phyloP scores from a whole-genome alignment of 2,888 invertebrate species.

The Trissolcus japonicus region DNA sequence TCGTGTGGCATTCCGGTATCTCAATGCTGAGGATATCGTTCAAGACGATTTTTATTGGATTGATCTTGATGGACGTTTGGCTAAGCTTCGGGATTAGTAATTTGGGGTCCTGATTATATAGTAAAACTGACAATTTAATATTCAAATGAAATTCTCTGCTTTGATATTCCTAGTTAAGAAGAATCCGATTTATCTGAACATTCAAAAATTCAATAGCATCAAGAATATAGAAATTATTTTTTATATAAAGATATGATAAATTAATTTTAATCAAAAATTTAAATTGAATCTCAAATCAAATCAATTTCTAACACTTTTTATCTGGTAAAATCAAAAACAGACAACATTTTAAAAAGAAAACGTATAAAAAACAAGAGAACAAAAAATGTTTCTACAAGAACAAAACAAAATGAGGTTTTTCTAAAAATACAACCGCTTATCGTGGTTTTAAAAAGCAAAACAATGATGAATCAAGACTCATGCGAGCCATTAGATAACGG shows the following conservation, averaged over 20 bases:
- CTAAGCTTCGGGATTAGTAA: slow-evolving; percentile 19
- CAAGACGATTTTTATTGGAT: slow-evolving; percentile 16
- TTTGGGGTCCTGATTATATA: slow-evolving; percentile 9
- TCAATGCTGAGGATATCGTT: slow-evolving; percentile 13
- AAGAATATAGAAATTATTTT: too few relatives aligned
- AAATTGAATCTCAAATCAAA: too few relatives aligned
- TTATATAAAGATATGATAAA: too few relatives aligned
- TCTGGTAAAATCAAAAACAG: too few relatives aligned
- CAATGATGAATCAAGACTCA: slow-evolving; percentile 1
- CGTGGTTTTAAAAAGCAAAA: background rate
- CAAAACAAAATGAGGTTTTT: too few relatives aligned
- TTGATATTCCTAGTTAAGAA: too few relatives aligned
- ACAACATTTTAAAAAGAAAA: too few relatives aligned
- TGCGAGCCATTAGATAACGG: slow-evolving; percentile 3
- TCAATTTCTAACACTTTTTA: too few relatives aligned
- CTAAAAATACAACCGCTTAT: background rate
- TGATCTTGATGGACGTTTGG: slow-evolving; percentile 29
- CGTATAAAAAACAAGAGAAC: too few relatives aligned
- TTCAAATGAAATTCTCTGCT: background rate
- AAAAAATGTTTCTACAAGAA: background rate
- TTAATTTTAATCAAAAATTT: too few relatives aligned
- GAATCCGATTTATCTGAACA: too few relatives aligned
- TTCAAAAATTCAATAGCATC: too few relatives aligned
- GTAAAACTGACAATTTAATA: slow-evolving; percentile 7
- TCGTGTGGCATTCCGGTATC: slow-evolving; percentile 11